Conservation (phyloP, 2,888 invertebrate species). For the Tetropium fuscum region DNA sequence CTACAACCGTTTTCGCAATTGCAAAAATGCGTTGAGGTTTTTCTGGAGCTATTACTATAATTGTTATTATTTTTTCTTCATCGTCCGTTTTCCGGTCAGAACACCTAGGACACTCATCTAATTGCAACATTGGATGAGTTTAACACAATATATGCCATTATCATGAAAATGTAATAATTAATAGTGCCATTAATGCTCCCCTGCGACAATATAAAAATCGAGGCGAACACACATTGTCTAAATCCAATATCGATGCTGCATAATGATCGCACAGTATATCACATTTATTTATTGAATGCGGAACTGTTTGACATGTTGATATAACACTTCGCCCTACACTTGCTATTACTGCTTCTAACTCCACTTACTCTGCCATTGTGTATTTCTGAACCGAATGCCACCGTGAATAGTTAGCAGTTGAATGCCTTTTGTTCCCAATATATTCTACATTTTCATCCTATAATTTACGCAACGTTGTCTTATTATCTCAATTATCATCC, state of each 20-base stretch:
- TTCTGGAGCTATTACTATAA: too few relatives aligned
- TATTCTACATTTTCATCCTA: constrained; percentile 1
- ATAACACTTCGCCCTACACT: constrained; percentile 36
- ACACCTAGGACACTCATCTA: constrained; percentile 20
- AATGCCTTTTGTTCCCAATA: constrained; percentile 28
- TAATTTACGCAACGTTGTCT: constrained; percentile 21
- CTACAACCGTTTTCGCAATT: too few relatives aligned
- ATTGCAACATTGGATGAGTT: constrained; percentile 33
- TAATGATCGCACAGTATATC: constrained; percentile 28
- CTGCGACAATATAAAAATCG: constrained; percentile 44
- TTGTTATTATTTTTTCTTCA: too few relatives aligned
- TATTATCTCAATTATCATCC: constrained; percentile 23
- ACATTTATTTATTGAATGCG: constrained; percentile 49
- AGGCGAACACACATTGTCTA: constrained; percentile 27
- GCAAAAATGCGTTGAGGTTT: too few relatives aligned
- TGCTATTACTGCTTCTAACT: constrained; percentile 27
- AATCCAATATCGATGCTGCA: constrained; percentile 37
- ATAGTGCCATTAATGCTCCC: too few relatives aligned
- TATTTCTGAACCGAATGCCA: constrained; percentile 23
- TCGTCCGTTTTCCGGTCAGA: too few relatives aligned
- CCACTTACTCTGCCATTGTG: constrained; percentile 28
- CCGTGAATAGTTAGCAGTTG: constrained; percentile 29
- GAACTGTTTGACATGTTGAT: constrained; percentile 48
- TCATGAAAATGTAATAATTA: constrained; percentile 41
- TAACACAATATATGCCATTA: constrained; percentile 49